Base-by-base conservation (phyloP, 2,888 invertebrate genomes). In the Drosophila quasianomalipes region DNA sequence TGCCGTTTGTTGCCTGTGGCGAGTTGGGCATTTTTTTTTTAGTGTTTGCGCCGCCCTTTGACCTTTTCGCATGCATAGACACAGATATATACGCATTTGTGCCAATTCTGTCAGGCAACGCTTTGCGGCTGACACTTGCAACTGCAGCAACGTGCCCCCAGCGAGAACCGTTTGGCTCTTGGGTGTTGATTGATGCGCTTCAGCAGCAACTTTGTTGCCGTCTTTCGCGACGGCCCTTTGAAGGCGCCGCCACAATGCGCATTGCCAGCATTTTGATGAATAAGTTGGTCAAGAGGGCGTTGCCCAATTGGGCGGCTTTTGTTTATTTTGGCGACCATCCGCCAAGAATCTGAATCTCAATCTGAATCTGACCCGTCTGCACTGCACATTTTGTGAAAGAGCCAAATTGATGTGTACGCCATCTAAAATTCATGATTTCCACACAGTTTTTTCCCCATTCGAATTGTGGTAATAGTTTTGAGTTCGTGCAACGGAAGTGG, bases 211-310 rank as follows among this genome's bases (percentile, higher is more conserved):
- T 76, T 65, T 81, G 84, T 82, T 67, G 63, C 60, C 62, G 31
- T 52, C 31, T 52, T 30, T 58, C 14, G 52, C 7, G 57, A 57
- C 67, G 52, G 71, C 85, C 87, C 89, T 85, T 85, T 85, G 85
- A 85, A 75, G 82, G 85, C 87, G 86, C 85, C 89, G 88, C 52
- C 52, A 19, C 71, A 26, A 41, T 44, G 12, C 60, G 59, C 74
- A 81, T 78, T 81, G 73, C 76, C 61, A 57, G 37, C 76, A 86
- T 88, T 58, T 77, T 85, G 47, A 54, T 85, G 47, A 54, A 53
- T 61, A 85, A 76, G 71, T 86, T 89, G 88, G 80, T 81, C 85
- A 89, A 86, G 85, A 84, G 89, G 87, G 85, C 86, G 85, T 66
- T 70, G 68, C 53, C n/a, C 58, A 61, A 57, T 35, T 57, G 70